phyloP scores from a whole-genome alignment of 2,888 invertebrate genomes.

The Oxystoma pomonae region DNA sequence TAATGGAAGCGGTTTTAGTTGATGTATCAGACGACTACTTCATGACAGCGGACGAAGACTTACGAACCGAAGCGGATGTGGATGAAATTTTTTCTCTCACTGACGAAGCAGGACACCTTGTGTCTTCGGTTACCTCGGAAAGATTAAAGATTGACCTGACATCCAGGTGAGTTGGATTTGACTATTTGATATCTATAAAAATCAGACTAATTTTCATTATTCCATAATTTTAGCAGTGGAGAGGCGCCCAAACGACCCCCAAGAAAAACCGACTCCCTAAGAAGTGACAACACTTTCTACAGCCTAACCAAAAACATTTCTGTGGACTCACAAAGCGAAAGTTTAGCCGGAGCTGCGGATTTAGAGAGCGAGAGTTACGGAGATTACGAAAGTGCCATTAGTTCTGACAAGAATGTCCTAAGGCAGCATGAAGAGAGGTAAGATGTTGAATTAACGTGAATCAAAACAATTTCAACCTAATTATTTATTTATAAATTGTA shows the following conservation, averaged over 20 bases:
- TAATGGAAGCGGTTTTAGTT: constrained; percentile 89
- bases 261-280: constrained; percentile 61
- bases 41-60: constrained; percentile 73
- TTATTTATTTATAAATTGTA: too few relatives aligned
- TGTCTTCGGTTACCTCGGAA: constrained; percentile 51
- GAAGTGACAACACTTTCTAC: constrained; percentile 52
- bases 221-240: constrained; percentile 47
- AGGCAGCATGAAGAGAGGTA: background rate
- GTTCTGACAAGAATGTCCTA: constrained; percentile 46
- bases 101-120: constrained; percentile 57
- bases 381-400: constrained; percentile 64
- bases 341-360: constrained; percentile 50
- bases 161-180: constrained; percentile 24
- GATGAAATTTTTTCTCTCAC: constrained; percentile 77
- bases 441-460: too few relatives aligned
- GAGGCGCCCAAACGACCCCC: constrained; percentile 57
- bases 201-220: background rate
- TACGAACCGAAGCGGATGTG: constrained; percentile 80
- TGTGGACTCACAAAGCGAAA: constrained; percentile 55
- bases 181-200: background rate
- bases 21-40: constrained; percentile 86
- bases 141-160: constrained; percentile 50
- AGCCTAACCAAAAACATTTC: constrained; percentile 61
- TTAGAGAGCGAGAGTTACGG: constrained; percentile 60
- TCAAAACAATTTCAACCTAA: too few relatives aligned